Conservation (phyloP, 2,888 invertebrate species). For the Chloroclysta siterata region DNA sequence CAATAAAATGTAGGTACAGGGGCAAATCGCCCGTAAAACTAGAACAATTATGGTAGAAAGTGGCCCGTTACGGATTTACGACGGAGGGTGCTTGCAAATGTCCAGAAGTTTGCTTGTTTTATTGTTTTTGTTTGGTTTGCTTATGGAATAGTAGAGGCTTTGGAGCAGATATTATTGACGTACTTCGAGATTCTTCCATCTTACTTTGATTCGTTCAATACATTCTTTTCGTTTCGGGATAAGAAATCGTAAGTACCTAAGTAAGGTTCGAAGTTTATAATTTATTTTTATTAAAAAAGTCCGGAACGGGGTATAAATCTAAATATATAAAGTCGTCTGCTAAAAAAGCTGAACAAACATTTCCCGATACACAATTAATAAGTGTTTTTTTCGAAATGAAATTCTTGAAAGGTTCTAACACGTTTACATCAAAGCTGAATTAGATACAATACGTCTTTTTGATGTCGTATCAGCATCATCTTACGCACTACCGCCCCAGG, state of each 20-base stretch:
- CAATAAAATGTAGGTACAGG: conserved; percentile 46
- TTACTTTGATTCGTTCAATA: conserved; percentile 15
- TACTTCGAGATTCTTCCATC: conserved; percentile 19
- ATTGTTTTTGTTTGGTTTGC: conserved; percentile 33
- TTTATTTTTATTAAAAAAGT: conserved; percentile 13
- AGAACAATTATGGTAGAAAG: conserved; percentile 54
- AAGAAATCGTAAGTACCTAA: conserved; percentile 6
- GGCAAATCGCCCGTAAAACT: conserved; percentile 49
- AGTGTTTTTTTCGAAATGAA: conserved; percentile 1
- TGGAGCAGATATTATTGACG: conserved; percentile 25
- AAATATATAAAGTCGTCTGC: background rate
- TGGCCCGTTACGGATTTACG: conserved; percentile 52
- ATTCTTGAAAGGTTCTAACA: background rate
- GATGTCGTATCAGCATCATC: conserved; percentile 33
- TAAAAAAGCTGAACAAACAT: conserved; percentile 6
- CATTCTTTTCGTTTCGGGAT: conserved; percentile 2
- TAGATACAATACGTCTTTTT: conserved; percentile 4
- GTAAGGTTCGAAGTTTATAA: conserved; percentile 11
- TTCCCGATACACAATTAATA: background rate
- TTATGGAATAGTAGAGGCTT: conserved; percentile 24
- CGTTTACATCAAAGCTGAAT: background rate
- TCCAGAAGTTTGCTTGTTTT: conserved; percentile 38
- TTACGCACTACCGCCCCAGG: conserved; percentile 16
- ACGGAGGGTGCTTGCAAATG: conserved; percentile 40
- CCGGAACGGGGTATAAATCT: background rate